Evolutionary conservation across 2,797 vertebrate species (phyloP), one percentile per base, ranked within the genome.

Genomic region (Notolabrus celidotus): DNA sequence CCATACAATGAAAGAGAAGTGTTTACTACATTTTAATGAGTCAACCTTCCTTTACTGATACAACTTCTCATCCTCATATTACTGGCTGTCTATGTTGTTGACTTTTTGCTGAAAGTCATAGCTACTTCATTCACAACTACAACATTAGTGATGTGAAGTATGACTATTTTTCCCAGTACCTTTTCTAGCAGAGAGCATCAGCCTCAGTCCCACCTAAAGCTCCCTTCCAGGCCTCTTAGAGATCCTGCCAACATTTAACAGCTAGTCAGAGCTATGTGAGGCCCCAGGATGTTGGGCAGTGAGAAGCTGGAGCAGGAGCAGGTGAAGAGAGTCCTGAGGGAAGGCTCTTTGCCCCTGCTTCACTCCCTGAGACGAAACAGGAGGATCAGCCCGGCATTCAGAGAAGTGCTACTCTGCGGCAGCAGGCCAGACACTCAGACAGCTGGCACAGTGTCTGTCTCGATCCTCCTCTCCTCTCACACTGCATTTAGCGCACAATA

Each of bases 351-450:
- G 65, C 67, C 82, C 67, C 70, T 80, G 53, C 70, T 76, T 67
- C 50, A 16, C 71, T 80, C 76, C 58, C 65, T 1, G 41, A 91
- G 88, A 92, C 60, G 65, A 66, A 87, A 86, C 88, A 84, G 67
- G 85, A 81, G 88, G 91, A 91, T 91, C 71, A 83, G 73, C 41
- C 27, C 59, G 88, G 88, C 82, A 92, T 91, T 67, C 79, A 29
- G 74, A 82, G 75, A 86, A 90, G 82, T 80, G 78, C 87, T 86
- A 82, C 90, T 87, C 84, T 59, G 84, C 29, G 89, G 91, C 90
- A 85, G 70, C 63, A 23, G 64, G 80, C 90, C 93, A 88, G 88
- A 76, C 82, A 56, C 77, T 79, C 39, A 59, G 86, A 81, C 86
- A 92, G 90, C 88, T 92, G 89, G 68, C 71, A 77, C 51, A 5